A percentile compares a stretch with the other conserved stretches of the same genome.
Evolutionary conservation across 2,113 vertebrate species (phyloP).

Genomic region (Cathartes aura): DNA sequence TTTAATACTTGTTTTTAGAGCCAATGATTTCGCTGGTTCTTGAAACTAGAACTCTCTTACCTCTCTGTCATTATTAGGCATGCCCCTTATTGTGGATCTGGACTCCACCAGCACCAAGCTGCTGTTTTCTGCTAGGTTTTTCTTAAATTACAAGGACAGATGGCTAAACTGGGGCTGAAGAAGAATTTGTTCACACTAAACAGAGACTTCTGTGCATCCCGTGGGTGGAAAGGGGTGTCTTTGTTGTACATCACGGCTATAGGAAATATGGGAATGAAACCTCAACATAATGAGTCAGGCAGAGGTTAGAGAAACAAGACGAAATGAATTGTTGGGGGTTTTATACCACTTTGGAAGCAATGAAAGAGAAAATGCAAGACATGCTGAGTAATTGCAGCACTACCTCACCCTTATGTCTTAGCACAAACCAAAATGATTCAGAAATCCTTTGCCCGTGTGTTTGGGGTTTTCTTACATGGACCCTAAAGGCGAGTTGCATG

Average conservation of each 20-base stretch:
- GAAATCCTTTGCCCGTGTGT: not conserved
- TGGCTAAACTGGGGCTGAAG: conserved; percentile 39
- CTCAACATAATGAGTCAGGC: not conserved
- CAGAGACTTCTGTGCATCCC: not conserved
- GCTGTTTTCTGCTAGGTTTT: not conserved
- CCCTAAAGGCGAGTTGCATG: not conserved
- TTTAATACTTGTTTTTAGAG: not conserved
- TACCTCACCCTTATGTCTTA: not conserved
- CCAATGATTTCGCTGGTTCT: not conserved
- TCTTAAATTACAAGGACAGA: conserved; percentile 26
- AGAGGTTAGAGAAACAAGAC: not conserved
- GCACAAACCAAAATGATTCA: conserved; percentile 19
- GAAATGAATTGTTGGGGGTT: not conserved
- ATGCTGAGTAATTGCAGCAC: not conserved
- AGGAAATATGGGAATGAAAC: not conserved
- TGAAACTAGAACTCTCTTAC: not conserved
- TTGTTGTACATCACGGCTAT: not conserved
- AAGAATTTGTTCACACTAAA: conserved; percentile 25
- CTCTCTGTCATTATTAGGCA: not conserved
- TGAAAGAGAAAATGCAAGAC: not conserved
- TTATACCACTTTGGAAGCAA: not conserved
- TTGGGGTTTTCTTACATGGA: not conserved
- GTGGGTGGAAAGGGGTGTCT: conserved; percentile 1
- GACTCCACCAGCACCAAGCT: not conserved
- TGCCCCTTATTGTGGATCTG: not conserved